Evolutionary conservation across 2,888 invertebrate species (phyloP).

Genomic region (Boloria selene): DNA sequence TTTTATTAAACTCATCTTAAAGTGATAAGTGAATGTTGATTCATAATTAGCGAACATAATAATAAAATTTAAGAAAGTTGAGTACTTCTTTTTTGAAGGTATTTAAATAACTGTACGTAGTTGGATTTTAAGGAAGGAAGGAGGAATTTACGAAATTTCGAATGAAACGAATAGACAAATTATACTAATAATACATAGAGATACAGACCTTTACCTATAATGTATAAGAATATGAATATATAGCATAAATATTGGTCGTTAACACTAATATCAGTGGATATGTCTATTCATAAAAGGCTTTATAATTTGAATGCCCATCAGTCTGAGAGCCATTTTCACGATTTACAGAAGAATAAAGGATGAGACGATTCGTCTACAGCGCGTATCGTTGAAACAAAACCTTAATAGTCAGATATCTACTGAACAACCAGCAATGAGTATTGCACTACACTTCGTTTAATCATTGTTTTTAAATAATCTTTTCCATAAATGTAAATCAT

Average conservation of each 20-base stretch:
- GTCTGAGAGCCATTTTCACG: slow-evolving; percentile 31
- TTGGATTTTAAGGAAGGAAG: too few species aligned
- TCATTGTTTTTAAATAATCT: slow-evolving; percentile 1
- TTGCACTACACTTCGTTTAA: slow-evolving; percentile 10
- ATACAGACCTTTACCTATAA: too few species aligned
- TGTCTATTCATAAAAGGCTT: not conserved
- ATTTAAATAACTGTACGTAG: too few species aligned
- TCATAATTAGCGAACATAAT: too few species aligned
- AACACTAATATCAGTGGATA: not conserved
- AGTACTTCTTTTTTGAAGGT: too few species aligned
- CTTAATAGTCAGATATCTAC: slow-evolving; percentile 23
- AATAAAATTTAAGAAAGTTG: too few species aligned
- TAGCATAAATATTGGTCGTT: not conserved
- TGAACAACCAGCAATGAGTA: slow-evolving; percentile 1
- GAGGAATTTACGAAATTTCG: too few species aligned
- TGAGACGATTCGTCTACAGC: slow-evolving; percentile 33
- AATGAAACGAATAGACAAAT: too few species aligned
- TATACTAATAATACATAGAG: too few species aligned
- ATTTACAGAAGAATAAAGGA: slow-evolving; percentile 33
- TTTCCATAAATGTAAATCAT: not conserved
- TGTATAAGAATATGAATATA: too few species aligned
- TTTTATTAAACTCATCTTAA: too few species aligned
- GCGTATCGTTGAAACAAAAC: slow-evolving; percentile 33
- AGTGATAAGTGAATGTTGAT: too few species aligned
- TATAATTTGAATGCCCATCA: slow-evolving; percentile 29